These are phyloP conservation scores for Meles meles DNA, from an alignment of 2,113 vertebrate species.

Conservation along the genomic window DNA sequence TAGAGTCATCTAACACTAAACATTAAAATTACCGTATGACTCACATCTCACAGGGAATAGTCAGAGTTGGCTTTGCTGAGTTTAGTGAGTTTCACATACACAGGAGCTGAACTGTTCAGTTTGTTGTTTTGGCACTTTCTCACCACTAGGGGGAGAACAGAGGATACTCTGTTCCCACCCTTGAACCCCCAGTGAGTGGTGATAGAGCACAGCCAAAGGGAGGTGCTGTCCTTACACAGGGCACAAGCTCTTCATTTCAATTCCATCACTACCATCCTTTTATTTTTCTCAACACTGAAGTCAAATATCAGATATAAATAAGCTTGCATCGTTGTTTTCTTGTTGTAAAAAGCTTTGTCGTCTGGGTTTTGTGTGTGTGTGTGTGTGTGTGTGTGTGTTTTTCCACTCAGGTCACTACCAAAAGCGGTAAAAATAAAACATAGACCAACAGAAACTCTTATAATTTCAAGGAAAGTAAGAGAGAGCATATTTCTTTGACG, in stretches of 20 bases:
- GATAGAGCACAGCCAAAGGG: neutral
- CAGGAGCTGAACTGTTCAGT: neutral
- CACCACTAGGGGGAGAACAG: constrained; percentile 18
- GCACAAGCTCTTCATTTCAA: neutral
- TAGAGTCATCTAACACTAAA: neutral
- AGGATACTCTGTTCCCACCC: neutral
- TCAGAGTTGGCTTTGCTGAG: neutral
- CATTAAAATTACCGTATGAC: neutral
- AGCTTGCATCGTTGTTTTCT: neutral
- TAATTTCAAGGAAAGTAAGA: constrained; percentile 7
- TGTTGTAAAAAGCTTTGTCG: neutral
- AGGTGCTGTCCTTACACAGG: neutral
- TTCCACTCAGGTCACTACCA: neutral
- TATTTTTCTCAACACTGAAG: neutral
- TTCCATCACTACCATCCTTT: neutral
- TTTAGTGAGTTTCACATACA: neutral
- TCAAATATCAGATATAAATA: neutral
- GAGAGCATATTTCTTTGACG: neutral
- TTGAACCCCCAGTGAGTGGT: neutral
- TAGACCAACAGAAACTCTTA: neutral
- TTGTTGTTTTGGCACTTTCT: neutral
- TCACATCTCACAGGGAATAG: neutral
- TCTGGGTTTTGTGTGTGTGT: neutral
- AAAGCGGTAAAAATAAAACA: neutral
- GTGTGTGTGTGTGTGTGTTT: neutral